phyloP scores from a whole-genome alignment of 2,888 invertebrate species.

The Eupithecia exiguata region DNA sequence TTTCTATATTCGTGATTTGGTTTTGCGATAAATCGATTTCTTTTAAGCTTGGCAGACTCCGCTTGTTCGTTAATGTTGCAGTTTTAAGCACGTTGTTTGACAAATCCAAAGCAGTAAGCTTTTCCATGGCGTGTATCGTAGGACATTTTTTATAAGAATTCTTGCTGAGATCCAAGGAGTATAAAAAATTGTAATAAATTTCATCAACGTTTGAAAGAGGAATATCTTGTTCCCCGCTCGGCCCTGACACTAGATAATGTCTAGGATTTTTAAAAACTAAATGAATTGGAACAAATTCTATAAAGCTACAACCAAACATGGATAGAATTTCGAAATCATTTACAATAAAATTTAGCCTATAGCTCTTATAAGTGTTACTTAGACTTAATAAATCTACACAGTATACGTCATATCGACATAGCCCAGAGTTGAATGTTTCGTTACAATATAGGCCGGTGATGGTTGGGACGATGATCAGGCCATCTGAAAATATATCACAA shows the following conservation, averaged over 20 bases:
- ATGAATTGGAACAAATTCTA: not conserved
- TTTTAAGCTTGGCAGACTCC: conserved; percentile 46
- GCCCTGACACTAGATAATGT: too few species aligned
- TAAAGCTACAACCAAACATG: not conserved
- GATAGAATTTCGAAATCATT: too few species aligned
- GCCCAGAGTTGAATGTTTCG: too few species aligned
- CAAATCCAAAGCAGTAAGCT: conserved; percentile 54
- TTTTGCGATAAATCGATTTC: conserved; percentile 66
- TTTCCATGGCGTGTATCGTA: conserved; percentile 47
- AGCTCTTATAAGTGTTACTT: too few species aligned
- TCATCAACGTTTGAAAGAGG: fast-evolving
- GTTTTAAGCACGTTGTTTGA: conserved; percentile 54
- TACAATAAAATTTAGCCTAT: too few species aligned
- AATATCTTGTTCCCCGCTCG: not conserved
- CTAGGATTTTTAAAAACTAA: conserved; percentile 6
- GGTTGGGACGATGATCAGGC: too few species aligned
- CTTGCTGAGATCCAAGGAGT: conserved; percentile 53
- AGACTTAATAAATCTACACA: too few species aligned
- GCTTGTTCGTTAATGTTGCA: conserved; percentile 54
- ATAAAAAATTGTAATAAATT: conserved; percentile 22
- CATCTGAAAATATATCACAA: too few species aligned
- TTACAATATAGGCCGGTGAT: too few species aligned
- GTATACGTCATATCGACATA: too few species aligned
- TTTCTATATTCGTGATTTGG: conserved; percentile 52
- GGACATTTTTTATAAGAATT: conserved; percentile 50